These are phyloP conservation scores for Danio choprae DNA, from an alignment of 2,797 vertebrate genomes.

Conservation along the genomic window DNA sequence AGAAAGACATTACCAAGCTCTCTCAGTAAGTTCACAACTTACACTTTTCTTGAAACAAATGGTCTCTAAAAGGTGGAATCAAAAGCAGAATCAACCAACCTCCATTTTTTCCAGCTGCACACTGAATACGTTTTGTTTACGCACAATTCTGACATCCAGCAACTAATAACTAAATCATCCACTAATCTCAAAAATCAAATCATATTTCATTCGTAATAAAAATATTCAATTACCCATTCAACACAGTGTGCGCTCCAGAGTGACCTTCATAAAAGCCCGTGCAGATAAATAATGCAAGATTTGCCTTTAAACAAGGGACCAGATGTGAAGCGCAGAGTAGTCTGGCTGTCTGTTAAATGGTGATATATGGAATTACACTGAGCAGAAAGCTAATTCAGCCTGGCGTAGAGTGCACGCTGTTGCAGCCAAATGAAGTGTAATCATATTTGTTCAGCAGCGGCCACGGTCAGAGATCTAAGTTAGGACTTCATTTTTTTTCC, in stretches of 20 bases:
- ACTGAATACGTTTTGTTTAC: background rate
- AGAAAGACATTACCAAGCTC: background rate
- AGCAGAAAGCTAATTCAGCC: slow-evolving; percentile 36
- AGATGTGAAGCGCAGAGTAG: slow-evolving; percentile 28
- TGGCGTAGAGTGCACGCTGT: slow-evolving; percentile 21
- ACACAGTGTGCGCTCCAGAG: slow-evolving; percentile 20
- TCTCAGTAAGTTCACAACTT: background rate
- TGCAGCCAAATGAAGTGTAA: slow-evolving; percentile 39
- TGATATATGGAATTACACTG: slow-evolving; percentile 45
- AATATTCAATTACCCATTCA: slow-evolving; percentile 37
- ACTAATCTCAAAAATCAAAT: slow-evolving; percentile 32
- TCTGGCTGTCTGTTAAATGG: slow-evolving; percentile 33
- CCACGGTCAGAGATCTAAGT: slow-evolving; percentile 25
- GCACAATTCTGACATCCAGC: background rate
- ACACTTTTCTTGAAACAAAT: background rate
- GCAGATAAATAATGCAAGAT: slow-evolving; percentile 44
- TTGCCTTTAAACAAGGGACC: slow-evolving; percentile 40
- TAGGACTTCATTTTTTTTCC: background rate
- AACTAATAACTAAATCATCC: slow-evolving; percentile 12
- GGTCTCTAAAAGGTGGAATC: background rate
- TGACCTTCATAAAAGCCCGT: slow-evolving; percentile 41
- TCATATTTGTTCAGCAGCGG: slow-evolving; percentile 35
- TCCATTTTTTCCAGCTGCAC: background rate
- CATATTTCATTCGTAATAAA: slow-evolving; percentile 40
- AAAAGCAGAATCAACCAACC: too few relatives aligned